Conservation (phyloP, 2,888 invertebrate species). For the Linyphia triangularis region DNA sequence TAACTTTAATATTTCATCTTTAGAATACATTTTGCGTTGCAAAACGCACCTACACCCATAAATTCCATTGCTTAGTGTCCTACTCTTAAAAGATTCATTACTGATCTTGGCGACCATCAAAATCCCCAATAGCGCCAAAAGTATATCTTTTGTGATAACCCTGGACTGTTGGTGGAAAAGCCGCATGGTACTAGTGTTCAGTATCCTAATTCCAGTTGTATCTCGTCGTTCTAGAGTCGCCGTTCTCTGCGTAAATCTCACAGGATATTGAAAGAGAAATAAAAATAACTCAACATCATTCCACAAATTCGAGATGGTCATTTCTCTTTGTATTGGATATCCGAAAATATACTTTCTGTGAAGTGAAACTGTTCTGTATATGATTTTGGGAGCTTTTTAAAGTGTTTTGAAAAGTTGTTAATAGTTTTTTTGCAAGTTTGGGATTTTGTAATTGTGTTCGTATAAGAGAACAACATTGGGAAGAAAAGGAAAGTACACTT, state of each 20-base stretch:
- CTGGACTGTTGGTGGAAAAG: constrained; percentile 67
- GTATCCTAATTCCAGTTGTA: constrained; percentile 62
- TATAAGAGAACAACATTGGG: constrained; percentile 17
- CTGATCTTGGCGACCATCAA: constrained; percentile 29
- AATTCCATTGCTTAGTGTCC: no score
- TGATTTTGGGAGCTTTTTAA: background rate
- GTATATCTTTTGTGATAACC: constrained; percentile 52
- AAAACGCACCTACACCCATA: no score
- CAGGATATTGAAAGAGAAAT: background rate
- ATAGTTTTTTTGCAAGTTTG: background rate
- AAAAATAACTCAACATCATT: background rate
- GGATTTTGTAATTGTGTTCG: background rate
- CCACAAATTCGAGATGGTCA: background rate
- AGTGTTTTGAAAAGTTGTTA: background rate
- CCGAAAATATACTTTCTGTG: background rate
- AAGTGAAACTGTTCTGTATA: background rate
- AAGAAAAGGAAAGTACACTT: constrained; percentile 41
- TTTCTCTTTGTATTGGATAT: background rate
- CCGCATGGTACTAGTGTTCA: constrained; percentile 71
- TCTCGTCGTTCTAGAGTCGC: constrained; percentile 30
- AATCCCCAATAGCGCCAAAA: constrained; percentile 34
- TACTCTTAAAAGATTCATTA: no score
- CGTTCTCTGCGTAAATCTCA: background rate
- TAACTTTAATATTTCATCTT: no score
- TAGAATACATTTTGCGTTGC: no score